phyloP scores from a whole-genome alignment of 1,140 invertebrate genomes.

The Oncopeltus fasciatus region DNA sequence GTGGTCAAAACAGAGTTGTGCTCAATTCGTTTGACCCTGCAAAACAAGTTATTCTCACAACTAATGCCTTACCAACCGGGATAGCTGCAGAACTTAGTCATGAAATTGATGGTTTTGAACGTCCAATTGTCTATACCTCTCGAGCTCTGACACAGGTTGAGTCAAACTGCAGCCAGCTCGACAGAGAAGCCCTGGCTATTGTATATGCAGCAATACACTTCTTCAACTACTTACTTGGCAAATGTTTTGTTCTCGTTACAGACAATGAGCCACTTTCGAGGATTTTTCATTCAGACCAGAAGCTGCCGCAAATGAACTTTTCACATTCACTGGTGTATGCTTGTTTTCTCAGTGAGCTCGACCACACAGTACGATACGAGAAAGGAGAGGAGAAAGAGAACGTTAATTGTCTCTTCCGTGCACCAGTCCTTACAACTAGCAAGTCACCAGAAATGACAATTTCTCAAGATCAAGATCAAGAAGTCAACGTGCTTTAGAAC shows the following conservation, averaged over 20 bases:
- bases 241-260: conserved; percentile 26
- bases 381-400: conserved; percentile 22
- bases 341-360: conserved; percentile 22
- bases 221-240: conserved; percentile 30
- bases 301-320: conserved; percentile 25
- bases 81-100: conserved; percentile 31
- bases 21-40: conserved; percentile 29
- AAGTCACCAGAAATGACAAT: background rate
- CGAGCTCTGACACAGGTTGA: conserved; percentile 30
- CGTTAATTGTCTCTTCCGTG: conserved; percentile 14
- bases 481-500: background rate
- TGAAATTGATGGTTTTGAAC: too few relatives aligned
- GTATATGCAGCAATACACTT: too few relatives aligned
- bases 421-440: background rate
- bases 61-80: conserved; percentile 35
- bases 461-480: background rate
- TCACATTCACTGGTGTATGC: too few relatives aligned
- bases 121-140: conserved; percentile 32
- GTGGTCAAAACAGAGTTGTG: conserved; percentile 28
- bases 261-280: conserved; percentile 28
- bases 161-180: conserved; percentile 31
- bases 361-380: conserved; percentile 22
- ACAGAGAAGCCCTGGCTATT: conserved; percentile 34
- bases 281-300: conserved; percentile 26
- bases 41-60: conserved; percentile 29